Conservation (phyloP, 2,888 invertebrate species). For the Cartodere bifasciata region DNA sequence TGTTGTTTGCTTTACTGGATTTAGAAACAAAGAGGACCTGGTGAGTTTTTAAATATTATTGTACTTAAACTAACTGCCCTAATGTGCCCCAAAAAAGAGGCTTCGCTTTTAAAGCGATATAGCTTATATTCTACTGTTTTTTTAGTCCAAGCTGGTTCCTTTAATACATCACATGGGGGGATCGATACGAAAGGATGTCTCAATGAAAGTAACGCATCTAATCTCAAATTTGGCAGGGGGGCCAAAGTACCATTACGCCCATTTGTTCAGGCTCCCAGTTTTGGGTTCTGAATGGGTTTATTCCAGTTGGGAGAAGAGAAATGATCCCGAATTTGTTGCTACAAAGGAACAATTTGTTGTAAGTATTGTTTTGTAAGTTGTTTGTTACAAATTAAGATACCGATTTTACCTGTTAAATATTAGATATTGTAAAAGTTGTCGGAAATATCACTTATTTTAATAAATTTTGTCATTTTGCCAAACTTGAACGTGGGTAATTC, state of each 20-base stretch:
- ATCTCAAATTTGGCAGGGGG: constrained; percentile 83
- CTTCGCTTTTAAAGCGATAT: too few relatives aligned
- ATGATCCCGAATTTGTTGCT: constrained; percentile 56
- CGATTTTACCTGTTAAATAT: too few relatives aligned
- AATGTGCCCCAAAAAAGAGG: too few relatives aligned
- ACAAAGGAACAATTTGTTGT: constrained; percentile 56
- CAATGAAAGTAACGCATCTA: constrained; percentile 80
- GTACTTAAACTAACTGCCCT: constrained; percentile 3
- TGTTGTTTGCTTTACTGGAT: constrained; percentile 85
- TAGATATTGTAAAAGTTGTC: too few relatives aligned
- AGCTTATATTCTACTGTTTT: constrained; percentile 5
- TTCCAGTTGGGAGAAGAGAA: constrained; percentile 72
- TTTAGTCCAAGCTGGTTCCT: constrained; percentile 69
- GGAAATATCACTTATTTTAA: too few relatives aligned
- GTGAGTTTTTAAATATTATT: constrained; percentile 41
- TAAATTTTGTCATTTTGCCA: too few relatives aligned
- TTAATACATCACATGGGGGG: constrained; percentile 95
- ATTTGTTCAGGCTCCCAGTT: constrained; percentile 78
- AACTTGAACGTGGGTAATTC: too few relatives aligned
- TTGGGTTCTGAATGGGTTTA: constrained; percentile 82
- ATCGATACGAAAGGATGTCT: constrained; percentile 83
- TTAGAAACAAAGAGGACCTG: constrained; percentile 79
- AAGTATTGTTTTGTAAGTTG: too few relatives aligned
- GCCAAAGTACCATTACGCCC: constrained; percentile 89
- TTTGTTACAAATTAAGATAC: too few relatives aligned